Evolutionary conservation across 2,113 vertebrate species (phyloP).

Genomic region (Cebidichthys violaceus): DNA sequence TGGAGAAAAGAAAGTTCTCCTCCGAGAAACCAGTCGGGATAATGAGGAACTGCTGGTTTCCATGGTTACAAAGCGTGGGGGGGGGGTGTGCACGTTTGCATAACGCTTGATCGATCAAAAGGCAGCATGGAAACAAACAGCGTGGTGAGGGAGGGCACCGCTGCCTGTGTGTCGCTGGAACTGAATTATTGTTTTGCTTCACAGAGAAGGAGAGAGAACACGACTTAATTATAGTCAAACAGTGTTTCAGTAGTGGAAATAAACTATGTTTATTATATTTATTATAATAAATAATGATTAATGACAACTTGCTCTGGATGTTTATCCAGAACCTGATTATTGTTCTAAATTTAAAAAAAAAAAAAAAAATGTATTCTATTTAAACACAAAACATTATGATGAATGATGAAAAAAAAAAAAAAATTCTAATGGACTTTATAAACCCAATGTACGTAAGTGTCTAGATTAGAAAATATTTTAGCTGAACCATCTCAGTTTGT

Average conservation of each 20-base stretch:
- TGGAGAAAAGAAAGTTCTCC: conserved; percentile 49
- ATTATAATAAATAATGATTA: too few relatives aligned
- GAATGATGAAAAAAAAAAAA: not conserved
- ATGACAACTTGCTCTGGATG: not conserved
- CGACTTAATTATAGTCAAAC: not conserved
- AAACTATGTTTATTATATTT: too few relatives aligned
- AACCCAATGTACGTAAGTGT: not conserved
- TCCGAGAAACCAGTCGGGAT: conserved; percentile 27
- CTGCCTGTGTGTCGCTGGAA: not conserved
- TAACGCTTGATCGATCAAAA: conserved; percentile 40
- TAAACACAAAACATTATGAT: not conserved
- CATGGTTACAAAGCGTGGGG: conserved; percentile 52
- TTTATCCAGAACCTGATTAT: not conserved
- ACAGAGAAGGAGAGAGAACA: not conserved
- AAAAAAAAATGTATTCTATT: not conserved
- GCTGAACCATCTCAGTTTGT: not conserved
- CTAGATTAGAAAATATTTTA: not conserved
- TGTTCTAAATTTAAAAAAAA: not conserved
- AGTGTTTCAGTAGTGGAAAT: not conserved
- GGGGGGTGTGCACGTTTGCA: conserved; percentile 40
- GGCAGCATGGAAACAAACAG: conserved; percentile 2
- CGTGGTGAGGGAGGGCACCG: not conserved
- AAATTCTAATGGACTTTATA: not conserved
- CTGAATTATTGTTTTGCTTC: not conserved
- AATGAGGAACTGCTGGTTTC: conserved; percentile 54